Percentiles rank a stretch among this genome's conserved stretches.
Conservation (phyloP, 2,797 vertebrate species). For the Rhinella marina region DNA sequence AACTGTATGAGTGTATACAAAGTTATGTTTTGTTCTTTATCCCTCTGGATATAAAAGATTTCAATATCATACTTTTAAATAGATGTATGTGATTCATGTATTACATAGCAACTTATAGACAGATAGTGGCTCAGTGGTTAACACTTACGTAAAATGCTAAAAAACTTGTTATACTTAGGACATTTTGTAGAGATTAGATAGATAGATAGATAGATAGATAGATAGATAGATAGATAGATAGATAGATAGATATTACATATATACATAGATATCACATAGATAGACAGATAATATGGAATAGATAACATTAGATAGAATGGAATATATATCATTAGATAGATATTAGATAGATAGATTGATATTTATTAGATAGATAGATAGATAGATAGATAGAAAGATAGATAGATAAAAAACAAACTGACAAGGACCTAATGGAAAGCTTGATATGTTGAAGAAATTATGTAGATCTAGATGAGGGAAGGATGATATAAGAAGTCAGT, state of each 20-base stretch:
- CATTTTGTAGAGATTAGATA: too few relatives aligned
- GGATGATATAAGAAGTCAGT: neutral
- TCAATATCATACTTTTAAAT: too few relatives aligned
- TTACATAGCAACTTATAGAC: too few relatives aligned
- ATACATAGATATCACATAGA: neutral
- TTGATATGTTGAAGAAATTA: too few relatives aligned
- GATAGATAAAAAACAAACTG: constrained; percentile 30
- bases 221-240: neutral
- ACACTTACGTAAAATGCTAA: too few relatives aligned
- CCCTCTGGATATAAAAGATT: too few relatives aligned
- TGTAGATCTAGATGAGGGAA: neutral
- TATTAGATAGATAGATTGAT: neutral
- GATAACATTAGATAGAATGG: neutral
- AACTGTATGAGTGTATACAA: neutral
- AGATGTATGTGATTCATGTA: too few relatives aligned
- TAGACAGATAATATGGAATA: neutral
- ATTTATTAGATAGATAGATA: neutral
- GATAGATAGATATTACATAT: neutral
- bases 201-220: too few relatives aligned
- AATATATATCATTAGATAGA: neutral
- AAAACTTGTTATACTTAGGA: too few relatives aligned
- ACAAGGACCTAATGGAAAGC: constrained; percentile 7
- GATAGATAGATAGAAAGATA: constrained; percentile 5
- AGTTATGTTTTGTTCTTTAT: neutral
- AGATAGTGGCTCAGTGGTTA: too few relatives aligned